Evolutionary conservation across 2,888 invertebrate species (phyloP).

Genomic region (Saturnia pavonia): DNA sequence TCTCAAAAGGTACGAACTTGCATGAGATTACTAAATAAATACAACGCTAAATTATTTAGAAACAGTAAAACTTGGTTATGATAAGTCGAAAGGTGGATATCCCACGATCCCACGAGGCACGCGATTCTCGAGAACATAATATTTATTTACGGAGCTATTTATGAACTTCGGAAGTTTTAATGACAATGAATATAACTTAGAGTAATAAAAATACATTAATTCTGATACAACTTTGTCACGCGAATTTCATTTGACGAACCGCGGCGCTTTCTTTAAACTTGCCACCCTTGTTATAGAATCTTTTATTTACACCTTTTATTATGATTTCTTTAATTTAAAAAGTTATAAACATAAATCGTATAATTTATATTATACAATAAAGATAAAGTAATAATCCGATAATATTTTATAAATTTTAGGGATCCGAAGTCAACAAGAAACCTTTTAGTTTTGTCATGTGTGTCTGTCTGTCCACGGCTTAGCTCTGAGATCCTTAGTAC

Average conservation of each 20-base stretch:
- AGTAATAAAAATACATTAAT: conserved; percentile 69
- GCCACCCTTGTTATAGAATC: conserved; percentile 24
- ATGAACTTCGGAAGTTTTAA: conserved; percentile 71
- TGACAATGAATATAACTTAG: conserved; percentile 65
- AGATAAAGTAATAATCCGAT: too few species aligned
- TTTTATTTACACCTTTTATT: conserved; percentile 23
- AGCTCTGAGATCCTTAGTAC: too few species aligned
- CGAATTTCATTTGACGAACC: conserved; percentile 38
- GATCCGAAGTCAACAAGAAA: too few species aligned
- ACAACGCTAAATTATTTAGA: conserved; percentile 34
- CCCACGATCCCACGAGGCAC: conserved; percentile 45
- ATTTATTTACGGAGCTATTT: conserved; percentile 66
- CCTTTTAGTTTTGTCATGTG: too few species aligned
- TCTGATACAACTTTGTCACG: conserved; percentile 67
- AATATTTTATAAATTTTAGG: too few species aligned
- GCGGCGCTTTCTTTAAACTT: conserved; percentile 16
- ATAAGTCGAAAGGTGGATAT: conserved; percentile 45
- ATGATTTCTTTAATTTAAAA: not conserved
- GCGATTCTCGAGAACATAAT: conserved; percentile 59
- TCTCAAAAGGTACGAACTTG: conserved; percentile 22
- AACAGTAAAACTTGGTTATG: conserved; percentile 43
- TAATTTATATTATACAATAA: not conserved
- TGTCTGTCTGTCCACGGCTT: too few species aligned
- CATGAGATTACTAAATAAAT: conserved; percentile 30
- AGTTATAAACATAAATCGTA: not conserved